A percentile compares a stretch with the other conserved stretches of the same genome.
These are phyloP conservation scores for Corvus hawaiiensis DNA, from an alignment of 2,113 vertebrate genomes.

Conservation along the genomic window DNA sequence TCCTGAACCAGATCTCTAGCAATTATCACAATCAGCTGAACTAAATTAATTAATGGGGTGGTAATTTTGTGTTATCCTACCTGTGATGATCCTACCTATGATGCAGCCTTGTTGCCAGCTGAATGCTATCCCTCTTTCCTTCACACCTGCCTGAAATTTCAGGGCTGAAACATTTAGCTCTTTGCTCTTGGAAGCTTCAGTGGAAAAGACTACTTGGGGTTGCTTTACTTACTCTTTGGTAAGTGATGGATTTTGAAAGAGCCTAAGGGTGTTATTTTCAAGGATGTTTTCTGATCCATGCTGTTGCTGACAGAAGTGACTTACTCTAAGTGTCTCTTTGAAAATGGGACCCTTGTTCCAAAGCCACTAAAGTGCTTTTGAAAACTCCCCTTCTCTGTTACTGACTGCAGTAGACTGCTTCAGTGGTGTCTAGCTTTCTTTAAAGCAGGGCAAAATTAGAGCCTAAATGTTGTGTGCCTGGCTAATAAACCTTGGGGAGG, in stretches of 20 bases:
- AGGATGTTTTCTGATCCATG: background rate
- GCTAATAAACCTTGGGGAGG: slow-evolving; percentile 12
- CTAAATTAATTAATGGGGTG: background rate
- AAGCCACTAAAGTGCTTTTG: background rate
- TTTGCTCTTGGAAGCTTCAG: background rate
- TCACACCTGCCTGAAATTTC: background rate
- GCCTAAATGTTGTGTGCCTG: background rate
- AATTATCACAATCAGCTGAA: background rate
- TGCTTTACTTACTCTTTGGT: background rate
- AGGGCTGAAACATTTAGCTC: background rate
- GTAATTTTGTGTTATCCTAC: background rate
- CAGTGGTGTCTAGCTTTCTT: background rate
- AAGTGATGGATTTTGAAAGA: slow-evolving; percentile 2
- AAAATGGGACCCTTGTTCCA: background rate
- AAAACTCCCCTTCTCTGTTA: background rate
- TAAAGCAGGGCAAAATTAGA: background rate
- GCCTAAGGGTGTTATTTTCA: background rate
- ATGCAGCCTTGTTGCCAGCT: background rate
- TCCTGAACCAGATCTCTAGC: background rate
- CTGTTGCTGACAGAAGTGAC: background rate
- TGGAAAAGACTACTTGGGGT: background rate
- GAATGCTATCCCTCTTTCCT: background rate
- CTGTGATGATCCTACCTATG: background rate
- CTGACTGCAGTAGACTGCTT: background rate
- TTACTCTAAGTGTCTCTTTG: background rate